Evolutionary conservation across 2,113 vertebrate genomes (phyloP), one percentile per base, ranked within the genome.

Genomic region (Bufo bufo): DNA sequence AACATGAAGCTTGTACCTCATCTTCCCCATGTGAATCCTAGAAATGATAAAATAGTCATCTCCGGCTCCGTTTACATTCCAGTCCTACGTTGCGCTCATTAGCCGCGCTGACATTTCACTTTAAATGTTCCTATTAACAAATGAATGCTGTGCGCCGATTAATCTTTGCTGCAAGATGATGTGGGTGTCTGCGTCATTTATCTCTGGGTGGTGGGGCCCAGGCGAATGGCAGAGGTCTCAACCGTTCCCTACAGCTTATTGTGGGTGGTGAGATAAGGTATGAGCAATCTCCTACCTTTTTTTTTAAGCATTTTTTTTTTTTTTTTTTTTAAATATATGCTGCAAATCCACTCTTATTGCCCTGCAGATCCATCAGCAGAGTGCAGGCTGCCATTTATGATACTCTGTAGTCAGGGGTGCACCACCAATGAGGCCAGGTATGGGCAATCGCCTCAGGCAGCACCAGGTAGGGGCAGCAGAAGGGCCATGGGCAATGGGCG

Each of bases 61-160:
- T 4, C 14, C 0, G 1, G 33, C 4, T 50, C 3, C 16, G 50
- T 75, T 75, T 19, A 75, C 20, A 75, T 75, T 75, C 72, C 8
- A 10, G 45, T 20, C 72, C 72, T 50, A 50, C 47, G 4, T 4
- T 45, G 17, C 17, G 8, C 79, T 45, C 23, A n/a, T 79, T 56
- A 79, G 45, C n/a, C 12, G 0, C 12, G 10, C 4, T 81, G 79
- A 81, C 79, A 81, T 81, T 81, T 81, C 33, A 19, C 79, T 45
- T 7, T 19, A 81, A 61, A 81, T 58, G 33, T 81, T 59, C 78
- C 11, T 81, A 45, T 81, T 61, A 81, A n/a, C 54, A 43, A 58
- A 43, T 49, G 33, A 58, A 80, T 20, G 43, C 79, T 45, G 14
- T 43, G 4, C 23, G n/a, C 13, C 19, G 58, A 61, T 45, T 81